Base-by-base conservation (phyloP, 1,140 invertebrate genomes). In the Camponotus floridanus region DNA sequence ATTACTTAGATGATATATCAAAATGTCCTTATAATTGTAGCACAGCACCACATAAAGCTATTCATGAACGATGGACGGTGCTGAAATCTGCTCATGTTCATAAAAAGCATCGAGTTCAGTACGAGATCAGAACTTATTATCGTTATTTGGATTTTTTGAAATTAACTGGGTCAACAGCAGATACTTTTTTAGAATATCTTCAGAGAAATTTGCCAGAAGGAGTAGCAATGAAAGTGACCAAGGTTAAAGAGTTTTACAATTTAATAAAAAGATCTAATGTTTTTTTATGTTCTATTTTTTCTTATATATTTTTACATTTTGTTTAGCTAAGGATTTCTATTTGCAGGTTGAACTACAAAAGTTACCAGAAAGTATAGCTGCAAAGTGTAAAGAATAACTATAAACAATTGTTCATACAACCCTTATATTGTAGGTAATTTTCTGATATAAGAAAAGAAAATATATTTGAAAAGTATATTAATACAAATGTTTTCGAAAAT, bases 171-270 rank as follows among this genome's bases (percentile, higher is more conserved):
- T 99, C 98, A 9, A 99, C 99, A 31, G 97, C 98, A 67, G 98
- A 98, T 88, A 99, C 99, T 31, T 98, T 98, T 94, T 95, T 99
- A 42, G 99, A 99, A 95, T 99, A 99, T 94, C 97, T 99, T 79
- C 97, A 99, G 94, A 96, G 99, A 89, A 99, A 99, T 96, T 96
- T 99, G 86, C 99, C 99, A 0, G 99, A 99, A 96, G 99, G 99
- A 78, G 98, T 99, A 68, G 98, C 98, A 26, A 97, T 99, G 95
- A 99, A 99, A 96, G 98, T 99, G 5, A 98, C 98, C 15, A 98
- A 97, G 96, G 97, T 98, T 91, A 83, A 18, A 79, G 26, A 26
- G 45, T 89, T 73, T 39, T 51, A 79, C 51, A 55, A 76, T 55
- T 64, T 48, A 39, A 57, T 11, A 45, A 51, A 21, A 65, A 65